Conservation (phyloP, 2,888 invertebrate genomes). For the Brachycybe producta region DNA sequence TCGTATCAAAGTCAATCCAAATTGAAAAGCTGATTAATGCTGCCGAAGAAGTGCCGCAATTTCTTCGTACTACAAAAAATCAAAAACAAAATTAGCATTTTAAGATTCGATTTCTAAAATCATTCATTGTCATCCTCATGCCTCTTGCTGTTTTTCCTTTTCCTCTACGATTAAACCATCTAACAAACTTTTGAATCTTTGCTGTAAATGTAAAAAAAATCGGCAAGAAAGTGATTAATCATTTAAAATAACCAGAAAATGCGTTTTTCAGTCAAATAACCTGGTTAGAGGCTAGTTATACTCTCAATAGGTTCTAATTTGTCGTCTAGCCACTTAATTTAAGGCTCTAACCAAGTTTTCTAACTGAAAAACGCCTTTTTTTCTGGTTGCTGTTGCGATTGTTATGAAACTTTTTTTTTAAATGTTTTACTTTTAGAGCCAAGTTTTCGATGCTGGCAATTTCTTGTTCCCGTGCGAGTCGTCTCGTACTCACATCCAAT, state of each 20-base stretch:
- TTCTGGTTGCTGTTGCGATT: too few species aligned
- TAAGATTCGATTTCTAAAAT: too few species aligned
- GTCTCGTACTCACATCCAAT: constrained; percentile 55
- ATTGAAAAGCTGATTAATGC: neutral
- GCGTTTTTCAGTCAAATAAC: too few species aligned
- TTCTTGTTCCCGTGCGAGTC: constrained; percentile 66
- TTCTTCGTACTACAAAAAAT: constrained; percentile 13
- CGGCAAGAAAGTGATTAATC: too few species aligned
- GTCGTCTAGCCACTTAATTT: too few species aligned
- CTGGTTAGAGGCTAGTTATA: too few species aligned
- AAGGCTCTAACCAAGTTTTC: too few species aligned
- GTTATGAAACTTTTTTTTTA: constrained; percentile 5
- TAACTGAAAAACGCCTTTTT: too few species aligned
- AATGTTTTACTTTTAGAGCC: constrained; percentile 40
- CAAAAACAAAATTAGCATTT: neutral
- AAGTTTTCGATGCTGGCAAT: constrained; percentile 73
- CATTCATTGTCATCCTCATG: too few species aligned
- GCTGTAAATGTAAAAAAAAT: too few species aligned
- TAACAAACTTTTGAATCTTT: constrained; percentile 67
- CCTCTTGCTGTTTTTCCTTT: constrained; percentile 34
- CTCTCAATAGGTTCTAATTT: too few species aligned
- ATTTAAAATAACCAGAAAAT: too few species aligned
- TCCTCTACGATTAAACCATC: constrained; percentile 62
- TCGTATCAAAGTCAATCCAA: neutral
- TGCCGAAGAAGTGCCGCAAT: neutral